These are phyloP conservation scores for Lasioglossum vierecki DNA, from an alignment of 2,888 invertebrate genomes.

Conservation along the genomic window DNA sequence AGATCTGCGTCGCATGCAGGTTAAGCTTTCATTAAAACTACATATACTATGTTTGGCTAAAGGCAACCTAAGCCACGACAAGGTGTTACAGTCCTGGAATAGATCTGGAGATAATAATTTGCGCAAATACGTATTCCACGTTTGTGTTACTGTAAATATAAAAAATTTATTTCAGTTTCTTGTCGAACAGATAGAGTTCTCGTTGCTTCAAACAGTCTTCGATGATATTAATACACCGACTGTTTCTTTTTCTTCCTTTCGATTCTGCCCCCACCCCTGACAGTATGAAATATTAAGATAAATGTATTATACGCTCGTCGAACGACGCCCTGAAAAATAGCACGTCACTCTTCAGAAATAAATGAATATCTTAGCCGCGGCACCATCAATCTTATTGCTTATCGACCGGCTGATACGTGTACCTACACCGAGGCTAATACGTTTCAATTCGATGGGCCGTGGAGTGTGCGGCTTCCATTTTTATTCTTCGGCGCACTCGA, in stretches of 20 bases:
- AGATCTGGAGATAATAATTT: not conserved
- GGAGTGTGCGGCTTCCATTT: slow-evolving; percentile 19
- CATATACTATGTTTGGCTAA: not conserved
- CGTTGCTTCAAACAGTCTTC: slow-evolving; percentile 1
- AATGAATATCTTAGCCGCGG: slow-evolving; percentile 62
- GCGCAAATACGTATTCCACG: not conserved
- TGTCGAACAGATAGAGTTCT: not conserved
- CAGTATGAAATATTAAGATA: slow-evolving; percentile 66
- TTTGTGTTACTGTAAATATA: not conserved
- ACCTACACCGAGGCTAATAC: slow-evolving; percentile 37
- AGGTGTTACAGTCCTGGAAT: not conserved
- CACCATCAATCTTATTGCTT: slow-evolving; percentile 64
- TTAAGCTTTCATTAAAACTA: slow-evolving; percentile 7
- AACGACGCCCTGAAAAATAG: slow-evolving; percentile 59
- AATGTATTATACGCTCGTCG: slow-evolving; percentile 53
- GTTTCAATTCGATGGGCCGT: slow-evolving; percentile 35
- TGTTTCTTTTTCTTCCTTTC: not conserved
- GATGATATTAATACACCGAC: slow-evolving; percentile 27
- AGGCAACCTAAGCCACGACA: not conserved
- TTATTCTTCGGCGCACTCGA: slow-evolving; percentile 6
- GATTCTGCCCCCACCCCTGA: not conserved
- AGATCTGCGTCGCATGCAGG: not conserved
- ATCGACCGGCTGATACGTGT: slow-evolving; percentile 58
- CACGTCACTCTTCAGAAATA: slow-evolving; percentile 64
- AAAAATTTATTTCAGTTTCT: not conserved